Conservation (phyloP, 1,140 invertebrate genomes). For the Drosophila bocqueti region DNA sequence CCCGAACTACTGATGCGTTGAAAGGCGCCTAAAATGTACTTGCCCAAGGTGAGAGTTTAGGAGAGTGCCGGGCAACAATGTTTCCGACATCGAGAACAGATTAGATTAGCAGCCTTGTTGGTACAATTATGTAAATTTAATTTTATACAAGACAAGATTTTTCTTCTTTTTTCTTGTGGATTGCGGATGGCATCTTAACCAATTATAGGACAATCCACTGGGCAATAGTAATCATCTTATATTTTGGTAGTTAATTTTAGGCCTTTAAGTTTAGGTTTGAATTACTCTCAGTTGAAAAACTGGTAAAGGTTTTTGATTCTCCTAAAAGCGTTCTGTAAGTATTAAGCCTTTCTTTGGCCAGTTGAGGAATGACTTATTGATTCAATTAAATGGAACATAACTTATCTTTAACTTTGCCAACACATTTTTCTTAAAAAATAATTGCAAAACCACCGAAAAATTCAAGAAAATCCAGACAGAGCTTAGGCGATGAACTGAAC, state of each 20-base stretch:
- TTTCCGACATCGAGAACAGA: constrained; percentile 36
- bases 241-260: no score
- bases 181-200: constrained; percentile 3
- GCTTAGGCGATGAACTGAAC: constrained; percentile 50
- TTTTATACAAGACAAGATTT: constrained; percentile 3
- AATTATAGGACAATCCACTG: constrained; percentile 1
- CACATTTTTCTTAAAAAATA: background rate
- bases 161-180: background rate
- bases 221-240: background rate
- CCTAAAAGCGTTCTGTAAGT: background rate
- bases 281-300: background rate
- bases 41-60: constrained; percentile 5
- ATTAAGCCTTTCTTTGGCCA: no score
- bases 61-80: constrained; percentile 23
- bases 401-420: background rate
- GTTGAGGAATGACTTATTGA: background rate
- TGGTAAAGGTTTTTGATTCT: background rate
- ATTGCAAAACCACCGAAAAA: background rate
- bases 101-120: constrained; percentile 47
- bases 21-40: constrained; percentile 43
- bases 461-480: constrained; percentile 3
- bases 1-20: constrained; percentile 40
- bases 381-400: background rate
- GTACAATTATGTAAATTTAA: constrained; percentile 40
- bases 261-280: no score